Conservation (phyloP, 2,797 vertebrate species). For the Rhincodon typus region DNA sequence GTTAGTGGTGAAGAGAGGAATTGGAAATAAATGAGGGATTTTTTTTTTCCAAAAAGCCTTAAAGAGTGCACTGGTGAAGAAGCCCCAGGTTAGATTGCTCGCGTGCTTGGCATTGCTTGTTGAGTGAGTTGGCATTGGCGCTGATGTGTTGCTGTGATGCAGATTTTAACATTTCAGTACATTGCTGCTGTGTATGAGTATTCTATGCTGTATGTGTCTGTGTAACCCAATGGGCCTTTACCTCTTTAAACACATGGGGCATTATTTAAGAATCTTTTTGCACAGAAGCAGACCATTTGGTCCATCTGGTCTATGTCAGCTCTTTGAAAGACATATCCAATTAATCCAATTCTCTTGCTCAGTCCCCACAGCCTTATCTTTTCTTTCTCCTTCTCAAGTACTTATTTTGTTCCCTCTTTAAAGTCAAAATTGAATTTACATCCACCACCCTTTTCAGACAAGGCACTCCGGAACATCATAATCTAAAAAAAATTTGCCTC, state of each 20-base stretch:
- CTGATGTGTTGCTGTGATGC: background rate
- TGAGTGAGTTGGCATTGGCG: background rate
- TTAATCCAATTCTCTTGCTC: background rate
- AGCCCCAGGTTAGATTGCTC: conserved; percentile 17
- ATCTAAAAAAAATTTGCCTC: background rate
- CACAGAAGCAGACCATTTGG: background rate
- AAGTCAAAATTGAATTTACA: background rate
- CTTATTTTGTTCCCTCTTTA: too few relatives aligned
- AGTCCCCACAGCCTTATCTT: background rate
- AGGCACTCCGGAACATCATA: too few relatives aligned
- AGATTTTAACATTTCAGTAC: background rate
- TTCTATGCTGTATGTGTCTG: conserved; percentile 9
- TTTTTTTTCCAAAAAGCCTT: conserved; percentile 16
- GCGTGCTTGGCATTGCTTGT: background rate
- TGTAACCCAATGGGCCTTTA: conserved; percentile 20
- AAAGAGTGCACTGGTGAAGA: background rate
- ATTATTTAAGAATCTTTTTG: background rate
- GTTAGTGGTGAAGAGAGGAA: background rate
- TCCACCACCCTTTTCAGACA: background rate
- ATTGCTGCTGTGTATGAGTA: background rate
- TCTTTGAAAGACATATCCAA: background rate
- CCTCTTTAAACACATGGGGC: background rate
- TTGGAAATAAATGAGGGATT: background rate
- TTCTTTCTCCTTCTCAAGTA: background rate
- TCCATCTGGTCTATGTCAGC: background rate